These are phyloP conservation scores for Dione juno DNA, from an alignment of 2,888 invertebrate genomes.

Conservation along the genomic window DNA sequence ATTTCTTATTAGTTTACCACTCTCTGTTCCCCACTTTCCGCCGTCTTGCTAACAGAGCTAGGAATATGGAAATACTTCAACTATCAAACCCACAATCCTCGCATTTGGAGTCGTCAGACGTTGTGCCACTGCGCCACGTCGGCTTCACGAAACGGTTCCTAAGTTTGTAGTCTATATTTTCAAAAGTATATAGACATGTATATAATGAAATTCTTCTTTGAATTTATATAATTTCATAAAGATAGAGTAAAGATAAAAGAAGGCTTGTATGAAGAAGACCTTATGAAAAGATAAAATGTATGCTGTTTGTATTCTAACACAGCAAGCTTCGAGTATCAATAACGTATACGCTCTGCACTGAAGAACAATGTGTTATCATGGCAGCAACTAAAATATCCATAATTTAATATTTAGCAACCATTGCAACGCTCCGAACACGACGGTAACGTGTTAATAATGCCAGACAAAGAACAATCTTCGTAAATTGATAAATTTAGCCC, in stretches of 20 bases:
- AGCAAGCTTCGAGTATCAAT: slow-evolving; percentile 34
- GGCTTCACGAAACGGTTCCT: too few relatives aligned
- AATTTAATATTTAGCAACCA: slow-evolving; percentile 73
- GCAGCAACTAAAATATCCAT: slow-evolving; percentile 57
- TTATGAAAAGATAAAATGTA: slow-evolving; percentile 28
- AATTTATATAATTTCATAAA: too few relatives aligned
- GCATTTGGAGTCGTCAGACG: too few relatives aligned
- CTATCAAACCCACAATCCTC: too few relatives aligned
- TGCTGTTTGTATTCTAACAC: slow-evolving; percentile 28
- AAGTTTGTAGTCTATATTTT: too few relatives aligned
- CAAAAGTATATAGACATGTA: too few relatives aligned
- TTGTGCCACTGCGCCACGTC: too few relatives aligned
- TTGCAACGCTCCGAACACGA: slow-evolving; percentile 57
- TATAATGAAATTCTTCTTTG: too few relatives aligned
- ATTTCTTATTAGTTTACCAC: too few relatives aligned
- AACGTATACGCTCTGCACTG: slow-evolving; percentile 35
- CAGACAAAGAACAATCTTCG: slow-evolving; percentile 72
- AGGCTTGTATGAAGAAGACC: slow-evolving; percentile 19
- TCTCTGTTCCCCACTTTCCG: too few relatives aligned
- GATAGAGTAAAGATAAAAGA: slow-evolving; percentile 8
- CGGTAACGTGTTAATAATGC: slow-evolving; percentile 75
- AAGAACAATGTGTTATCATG: slow-evolving; percentile 39
- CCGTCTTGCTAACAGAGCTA: too few relatives aligned
- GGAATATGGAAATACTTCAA: too few relatives aligned
- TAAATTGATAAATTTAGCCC: slow-evolving; percentile 77